These are phyloP conservation scores for Autographa gamma DNA, from an alignment of 2,888 invertebrate genomes.

Conservation along the genomic window DNA sequence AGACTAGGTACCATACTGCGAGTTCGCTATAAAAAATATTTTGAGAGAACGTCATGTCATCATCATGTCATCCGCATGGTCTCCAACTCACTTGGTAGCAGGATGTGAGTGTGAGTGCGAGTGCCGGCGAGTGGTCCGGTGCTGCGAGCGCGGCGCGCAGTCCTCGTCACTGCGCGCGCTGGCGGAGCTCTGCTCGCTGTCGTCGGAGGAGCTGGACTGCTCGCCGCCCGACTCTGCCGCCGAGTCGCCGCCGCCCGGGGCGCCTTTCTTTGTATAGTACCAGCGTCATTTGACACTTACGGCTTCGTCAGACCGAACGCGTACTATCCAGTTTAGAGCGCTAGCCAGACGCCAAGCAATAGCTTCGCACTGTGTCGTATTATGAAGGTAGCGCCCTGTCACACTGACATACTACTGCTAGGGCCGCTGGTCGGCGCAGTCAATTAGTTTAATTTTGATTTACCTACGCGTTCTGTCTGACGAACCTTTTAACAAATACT, in stretches of 20 bases:
- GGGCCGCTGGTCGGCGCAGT: too few relatives aligned
- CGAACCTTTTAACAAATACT: neutral
- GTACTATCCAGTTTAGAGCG: too few relatives aligned
- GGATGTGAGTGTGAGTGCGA: conserved; percentile 51
- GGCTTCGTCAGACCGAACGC: neutral
- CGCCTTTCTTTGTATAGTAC: conserved; percentile 81
- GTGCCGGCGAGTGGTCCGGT: conserved; percentile 48
- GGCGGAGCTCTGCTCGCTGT: conserved; percentile 78
- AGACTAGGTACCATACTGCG: too few relatives aligned
- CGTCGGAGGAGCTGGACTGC: conserved; percentile 71
- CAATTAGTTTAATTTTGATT: too few relatives aligned
- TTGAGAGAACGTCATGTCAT: too few relatives aligned
- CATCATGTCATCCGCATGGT: neutral
- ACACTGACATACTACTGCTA: too few relatives aligned
- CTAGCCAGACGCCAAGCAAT: too few relatives aligned
- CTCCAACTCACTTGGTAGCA: conserved; percentile 60
- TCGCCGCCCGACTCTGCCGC: conserved; percentile 71
- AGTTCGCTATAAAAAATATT: too few relatives aligned
- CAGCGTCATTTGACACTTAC: conserved; percentile 50
- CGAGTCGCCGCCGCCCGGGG: conserved; percentile 69
- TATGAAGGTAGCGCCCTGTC: too few relatives aligned
- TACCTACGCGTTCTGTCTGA: too few relatives aligned
- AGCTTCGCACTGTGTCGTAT: too few relatives aligned
- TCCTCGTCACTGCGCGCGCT: conserved; percentile 81
- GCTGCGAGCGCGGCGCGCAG: conserved; percentile 55